Conservation (phyloP, 2,888 invertebrate species). For the Pristionchus fissidentatus region DNA sequence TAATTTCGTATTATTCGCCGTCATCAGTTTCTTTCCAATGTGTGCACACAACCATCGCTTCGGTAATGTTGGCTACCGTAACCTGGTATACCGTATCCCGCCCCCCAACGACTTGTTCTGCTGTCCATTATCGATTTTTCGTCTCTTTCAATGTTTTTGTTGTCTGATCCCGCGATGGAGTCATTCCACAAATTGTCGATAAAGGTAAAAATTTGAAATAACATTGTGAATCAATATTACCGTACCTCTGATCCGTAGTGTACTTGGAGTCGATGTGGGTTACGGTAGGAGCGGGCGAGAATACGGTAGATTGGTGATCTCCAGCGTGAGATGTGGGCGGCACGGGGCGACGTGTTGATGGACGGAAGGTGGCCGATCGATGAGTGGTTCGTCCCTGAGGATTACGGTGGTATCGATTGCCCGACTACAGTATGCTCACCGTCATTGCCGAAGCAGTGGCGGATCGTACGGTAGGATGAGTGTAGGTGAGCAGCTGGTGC, state of each 20-base stretch:
- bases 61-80: too few relatives aligned
- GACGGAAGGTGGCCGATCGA: conserved; percentile 40
- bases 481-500: conserved; percentile 71
- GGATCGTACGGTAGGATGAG: conserved; percentile 64
- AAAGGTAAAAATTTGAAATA: too few relatives aligned
- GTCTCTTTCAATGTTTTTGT: conserved; percentile 4
- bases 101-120: too few relatives aligned
- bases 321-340: not conserved
- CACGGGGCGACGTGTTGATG: conserved; percentile 33
- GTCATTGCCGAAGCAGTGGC: conserved; percentile 63
- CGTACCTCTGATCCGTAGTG: conserved; percentile 17
- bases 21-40: not conserved
- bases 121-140: not conserved
- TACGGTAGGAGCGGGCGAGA: conserved; percentile 26
- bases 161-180: too few relatives aligned
- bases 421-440: conserved; percentile 48
- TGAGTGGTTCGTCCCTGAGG: conserved; percentile 40
- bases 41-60: not conserved
- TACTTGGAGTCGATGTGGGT: not conserved
- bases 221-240: not conserved
- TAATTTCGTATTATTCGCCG: too few relatives aligned
- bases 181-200: too few relatives aligned
- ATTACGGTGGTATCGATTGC: not conserved
- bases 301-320: conserved; percentile 29
- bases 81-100: too few relatives aligned